A percentile compares a stretch with the other conserved stretches of the same genome.
Evolutionary conservation across 2,888 invertebrate genomes (phyloP).

Genomic region (Pristionchus maxplancki): DNA sequence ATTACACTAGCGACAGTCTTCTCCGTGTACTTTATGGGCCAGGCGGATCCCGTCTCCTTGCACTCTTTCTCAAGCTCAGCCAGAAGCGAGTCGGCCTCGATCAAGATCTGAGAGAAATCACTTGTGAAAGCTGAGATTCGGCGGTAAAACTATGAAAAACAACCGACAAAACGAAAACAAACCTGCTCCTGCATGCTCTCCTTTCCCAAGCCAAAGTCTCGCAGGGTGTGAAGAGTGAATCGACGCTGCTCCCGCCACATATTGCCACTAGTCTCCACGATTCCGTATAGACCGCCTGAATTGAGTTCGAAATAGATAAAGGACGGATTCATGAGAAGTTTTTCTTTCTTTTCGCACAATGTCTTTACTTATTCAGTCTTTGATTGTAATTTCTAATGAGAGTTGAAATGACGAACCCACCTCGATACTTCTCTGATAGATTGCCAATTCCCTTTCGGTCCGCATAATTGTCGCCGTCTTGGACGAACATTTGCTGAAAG

Average conservation of each 20-base stretch:
- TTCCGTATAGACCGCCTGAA: conserved; percentile 47
- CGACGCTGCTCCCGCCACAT: conserved; percentile 50
- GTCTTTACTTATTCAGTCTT: too few relatives aligned
- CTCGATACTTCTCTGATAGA: conserved; percentile 21
- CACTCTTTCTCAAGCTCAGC: neutral
- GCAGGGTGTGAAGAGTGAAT: conserved; percentile 59
- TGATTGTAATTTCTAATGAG: too few relatives aligned
- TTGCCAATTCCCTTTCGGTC: neutral
- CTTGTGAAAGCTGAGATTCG: too few relatives aligned
- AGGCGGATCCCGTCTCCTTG: neutral
- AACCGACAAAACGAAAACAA: neutral
- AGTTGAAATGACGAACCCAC: too few relatives aligned
- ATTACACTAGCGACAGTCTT: conserved; percentile 54
- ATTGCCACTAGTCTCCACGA: conserved; percentile 39
- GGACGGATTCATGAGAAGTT: too few relatives aligned
- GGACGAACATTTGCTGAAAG: conserved; percentile 45
- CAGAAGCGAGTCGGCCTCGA: conserved; percentile 28
- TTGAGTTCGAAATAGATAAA: too few relatives aligned
- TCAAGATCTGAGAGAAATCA: conserved; percentile 44
- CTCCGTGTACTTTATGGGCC: conserved; percentile 26
- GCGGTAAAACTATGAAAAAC: too few relatives aligned
- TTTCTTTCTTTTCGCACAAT: too few relatives aligned
- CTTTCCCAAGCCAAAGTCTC: conserved; percentile 63
- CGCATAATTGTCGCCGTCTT: conserved; percentile 48
- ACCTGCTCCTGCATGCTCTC: conserved; percentile 62